Evolutionary conservation across 2,797 vertebrate species (phyloP).

Genomic region (Menidia menidia): DNA sequence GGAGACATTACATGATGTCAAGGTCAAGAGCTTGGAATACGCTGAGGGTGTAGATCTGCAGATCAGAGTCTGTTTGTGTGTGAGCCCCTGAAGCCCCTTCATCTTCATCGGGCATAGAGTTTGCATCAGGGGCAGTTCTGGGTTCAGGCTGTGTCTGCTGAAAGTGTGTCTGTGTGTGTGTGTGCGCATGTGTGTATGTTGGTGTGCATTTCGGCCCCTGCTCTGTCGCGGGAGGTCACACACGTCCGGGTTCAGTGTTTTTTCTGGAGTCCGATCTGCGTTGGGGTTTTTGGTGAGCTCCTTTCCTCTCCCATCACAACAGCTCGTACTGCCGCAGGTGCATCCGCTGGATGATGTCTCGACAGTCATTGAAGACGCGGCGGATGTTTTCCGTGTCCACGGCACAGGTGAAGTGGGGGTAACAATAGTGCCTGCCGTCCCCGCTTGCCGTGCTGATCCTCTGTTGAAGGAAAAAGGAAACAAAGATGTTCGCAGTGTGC

Average conservation of each 20-base stretch:
- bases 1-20: conserved; percentile 27
- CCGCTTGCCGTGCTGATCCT: conserved; percentile 99
- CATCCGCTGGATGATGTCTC: conserved; percentile 99
- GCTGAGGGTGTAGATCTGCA: conserved; percentile 43
- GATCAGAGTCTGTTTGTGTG: conserved; percentile 27
- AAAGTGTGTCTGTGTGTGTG: conserved; percentile 18
- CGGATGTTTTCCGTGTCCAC: conserved; percentile 99
- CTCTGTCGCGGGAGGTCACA: conserved; percentile 56
- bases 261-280: conserved; percentile 43
- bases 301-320: conserved; percentile 75
- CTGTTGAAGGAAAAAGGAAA: conserved; percentile 70
- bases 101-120: conserved; percentile 43
- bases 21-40: conserved; percentile 37
- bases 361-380: conserved; percentile 99
- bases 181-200: conserved; percentile 18
- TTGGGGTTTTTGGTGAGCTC: conserved; percentile 38
- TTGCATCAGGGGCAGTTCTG: conserved; percentile 55
- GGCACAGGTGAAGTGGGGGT: conserved; percentile 97
- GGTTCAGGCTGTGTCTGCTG: conserved; percentile 44
- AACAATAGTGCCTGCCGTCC: conserved; percentile 98
- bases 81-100: conserved; percentile 33
- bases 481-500: not conserved
- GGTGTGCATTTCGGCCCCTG: conserved; percentile 41
- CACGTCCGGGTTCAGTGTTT: conserved; percentile 53
- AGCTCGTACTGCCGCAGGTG: conserved; percentile 98